Evolutionary conservation across 2,888 invertebrate genomes (phyloP).

Genomic region (Drosophila sordidapex): DNA sequence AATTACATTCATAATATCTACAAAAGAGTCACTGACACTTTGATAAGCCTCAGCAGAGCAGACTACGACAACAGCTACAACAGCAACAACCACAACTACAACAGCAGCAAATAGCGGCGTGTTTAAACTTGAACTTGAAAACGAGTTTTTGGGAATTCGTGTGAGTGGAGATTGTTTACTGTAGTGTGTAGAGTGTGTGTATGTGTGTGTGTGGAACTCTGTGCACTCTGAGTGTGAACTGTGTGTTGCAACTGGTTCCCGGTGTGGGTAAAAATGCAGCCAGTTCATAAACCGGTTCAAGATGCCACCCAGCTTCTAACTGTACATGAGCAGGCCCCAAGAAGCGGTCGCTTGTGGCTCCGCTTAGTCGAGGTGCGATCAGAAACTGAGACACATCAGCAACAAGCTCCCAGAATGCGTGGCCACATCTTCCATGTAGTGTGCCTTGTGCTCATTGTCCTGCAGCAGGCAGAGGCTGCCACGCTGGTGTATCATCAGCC

Average conservation of each 20-base stretch:
- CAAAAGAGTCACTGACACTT: conserved; percentile 78
- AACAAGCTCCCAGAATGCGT: conserved; percentile 33
- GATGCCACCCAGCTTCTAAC: conserved; percentile 51
- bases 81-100: conserved; percentile 22
- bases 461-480: conserved; percentile 22
- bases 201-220: conserved; percentile 5
- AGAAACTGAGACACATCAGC: conserved; percentile 23
- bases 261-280: conserved; percentile 40
- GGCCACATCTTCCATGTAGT: background rate
- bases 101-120: conserved; percentile 6
- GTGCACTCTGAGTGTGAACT: conserved; percentile 5
- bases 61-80: conserved; percentile 14
- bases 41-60: conserved; percentile 40
- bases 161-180: conserved; percentile 34
- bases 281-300: conserved; percentile 57
- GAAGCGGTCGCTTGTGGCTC: conserved; percentile 1
- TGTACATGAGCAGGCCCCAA: conserved; percentile 37
- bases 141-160: conserved; percentile 63
- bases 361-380: conserved; percentile 54
- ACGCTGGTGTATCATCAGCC: conserved; percentile 50
- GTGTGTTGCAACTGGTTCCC: conserved; percentile 66
- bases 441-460: conserved; percentile 16
- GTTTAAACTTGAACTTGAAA: conserved; percentile 83
- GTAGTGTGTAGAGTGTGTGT: background rate
- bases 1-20: conserved; percentile 53